These are phyloP conservation scores for Lordiphosa clarofinis DNA, from an alignment of 1,140 invertebrate species.

Conservation along the genomic window DNA sequence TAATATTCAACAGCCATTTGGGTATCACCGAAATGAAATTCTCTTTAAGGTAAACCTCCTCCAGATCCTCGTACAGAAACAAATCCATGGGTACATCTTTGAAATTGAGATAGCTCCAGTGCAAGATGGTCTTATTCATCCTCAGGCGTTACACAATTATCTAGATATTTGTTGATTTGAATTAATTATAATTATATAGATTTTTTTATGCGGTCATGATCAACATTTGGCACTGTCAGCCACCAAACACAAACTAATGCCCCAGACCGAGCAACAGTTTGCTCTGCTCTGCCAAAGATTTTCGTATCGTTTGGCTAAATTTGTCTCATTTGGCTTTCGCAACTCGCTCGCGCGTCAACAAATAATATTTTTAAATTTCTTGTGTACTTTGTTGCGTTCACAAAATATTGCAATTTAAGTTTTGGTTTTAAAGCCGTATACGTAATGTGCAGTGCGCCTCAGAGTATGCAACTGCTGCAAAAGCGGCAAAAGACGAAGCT, in stretches of 20 bases:
- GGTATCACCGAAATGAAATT: constrained; percentile 77
- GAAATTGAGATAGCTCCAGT: constrained; percentile 79
- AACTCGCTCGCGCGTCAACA: constrained; percentile 19
- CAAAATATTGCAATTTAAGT: neutral
- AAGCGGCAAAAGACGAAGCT: constrained; percentile 35
- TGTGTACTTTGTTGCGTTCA: neutral
- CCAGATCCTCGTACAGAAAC: constrained; percentile 70
- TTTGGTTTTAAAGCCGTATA: constrained; percentile 29
- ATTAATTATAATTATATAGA: constrained; percentile 32
- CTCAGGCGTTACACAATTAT: constrained; percentile 56
- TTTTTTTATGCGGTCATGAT: constrained; percentile 72
- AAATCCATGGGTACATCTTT: constrained; percentile 76
- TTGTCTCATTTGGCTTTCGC: constrained; percentile 39
- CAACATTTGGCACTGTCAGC: constrained; percentile 65
- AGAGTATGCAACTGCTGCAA: constrained; percentile 52
- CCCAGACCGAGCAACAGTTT: constrained; percentile 66
- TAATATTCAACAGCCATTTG: constrained; percentile 74
- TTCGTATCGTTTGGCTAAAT: constrained; percentile 30
- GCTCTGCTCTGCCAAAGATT: constrained; percentile 34
- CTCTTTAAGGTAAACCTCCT: constrained; percentile 76
- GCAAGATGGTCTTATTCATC: constrained; percentile 77
- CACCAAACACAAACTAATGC: constrained; percentile 57
- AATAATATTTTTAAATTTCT: constrained; percentile 10
- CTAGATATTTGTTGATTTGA: constrained; percentile 5
- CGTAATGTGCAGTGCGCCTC: constrained; percentile 48